phyloP scores from a whole-genome alignment of 2,888 invertebrate genomes.

The Erynnis tages region DNA sequence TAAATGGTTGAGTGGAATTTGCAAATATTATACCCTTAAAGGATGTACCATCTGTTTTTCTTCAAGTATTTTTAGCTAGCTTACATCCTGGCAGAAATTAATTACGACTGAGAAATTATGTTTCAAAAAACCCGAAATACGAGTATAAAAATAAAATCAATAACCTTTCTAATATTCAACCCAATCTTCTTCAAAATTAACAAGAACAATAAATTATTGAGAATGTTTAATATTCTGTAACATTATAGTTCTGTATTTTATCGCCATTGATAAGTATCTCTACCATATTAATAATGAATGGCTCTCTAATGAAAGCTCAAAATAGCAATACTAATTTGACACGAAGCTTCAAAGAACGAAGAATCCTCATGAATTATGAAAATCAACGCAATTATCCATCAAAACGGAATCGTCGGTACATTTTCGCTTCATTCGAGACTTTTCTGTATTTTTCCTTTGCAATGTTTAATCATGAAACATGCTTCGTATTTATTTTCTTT shows the following conservation, averaged over 20 bases:
- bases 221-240: no score
- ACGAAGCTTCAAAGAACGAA: constrained; percentile 16
- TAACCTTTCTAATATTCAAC: no score
- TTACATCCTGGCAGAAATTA: no score
- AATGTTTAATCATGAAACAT: constrained; percentile 4
- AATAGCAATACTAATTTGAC: constrained; percentile 22
- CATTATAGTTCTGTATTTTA: background rate
- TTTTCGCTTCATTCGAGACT: constrained; percentile 4
- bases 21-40: no score
- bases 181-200: no score
- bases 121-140: no score
- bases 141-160: no score
- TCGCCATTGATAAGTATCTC: constrained; percentile 1
- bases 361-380: constrained; percentile 24
- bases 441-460: constrained; percentile 2
- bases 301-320: constrained; percentile 2
- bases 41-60: no score
- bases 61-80: no score
- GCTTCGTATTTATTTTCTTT: constrained; percentile 18
- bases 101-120: no score
- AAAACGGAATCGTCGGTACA: constrained; percentile 8
- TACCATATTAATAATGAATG: constrained; percentile 6
- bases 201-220: no score
- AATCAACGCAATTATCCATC: constrained; percentile 15
- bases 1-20: no score